These are phyloP conservation scores for Chrysopilus asiliformis DNA, from an alignment of 2,888 invertebrate species.

Conservation along the genomic window DNA sequence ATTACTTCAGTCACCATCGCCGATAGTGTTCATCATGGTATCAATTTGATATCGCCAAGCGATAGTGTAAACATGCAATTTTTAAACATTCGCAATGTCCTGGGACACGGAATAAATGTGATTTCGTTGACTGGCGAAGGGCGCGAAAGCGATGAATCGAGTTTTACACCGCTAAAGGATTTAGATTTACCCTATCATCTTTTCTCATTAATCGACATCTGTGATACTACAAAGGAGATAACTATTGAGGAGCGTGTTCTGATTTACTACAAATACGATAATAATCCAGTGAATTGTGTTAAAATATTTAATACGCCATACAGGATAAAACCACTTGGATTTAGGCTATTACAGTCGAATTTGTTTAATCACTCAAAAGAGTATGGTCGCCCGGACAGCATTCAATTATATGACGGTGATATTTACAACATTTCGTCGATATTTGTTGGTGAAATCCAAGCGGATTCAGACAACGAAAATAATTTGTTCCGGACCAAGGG, in stretches of 20 bases:
- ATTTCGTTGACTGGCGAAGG: conserved; percentile 89
- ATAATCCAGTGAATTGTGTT: conserved; percentile 90
- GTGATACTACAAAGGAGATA: conserved; percentile 87
- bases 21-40: conserved; percentile 78
- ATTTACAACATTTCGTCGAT: conserved; percentile 72
- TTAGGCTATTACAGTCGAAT: conserved; percentile 80
- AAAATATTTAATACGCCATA: conserved; percentile 87
- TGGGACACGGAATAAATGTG: conserved; percentile 83
- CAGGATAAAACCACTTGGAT: conserved; percentile 76
- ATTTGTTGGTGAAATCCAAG: conserved; percentile 57
- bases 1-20: conserved; percentile 71
- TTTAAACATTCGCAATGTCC: conserved; percentile 59
- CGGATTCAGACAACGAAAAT: conserved; percentile 56
- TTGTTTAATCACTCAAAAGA: conserved; percentile 76
- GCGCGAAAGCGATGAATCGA: conserved; percentile 72
- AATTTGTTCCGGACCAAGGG: conserved; percentile 61
- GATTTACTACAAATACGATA: conserved; percentile 93
- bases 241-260: conserved; percentile 78
- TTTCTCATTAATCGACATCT: conserved; percentile 91
- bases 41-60: conserved; percentile 80
- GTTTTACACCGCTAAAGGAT: conserved; percentile 72
- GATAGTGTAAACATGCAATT: conserved; percentile 65
- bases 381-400: conserved; percentile 68
- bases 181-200: conserved; percentile 77
- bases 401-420: conserved; percentile 84